Conservation (phyloP, 2,888 invertebrate species). For the Fragum whitleyi region DNA sequence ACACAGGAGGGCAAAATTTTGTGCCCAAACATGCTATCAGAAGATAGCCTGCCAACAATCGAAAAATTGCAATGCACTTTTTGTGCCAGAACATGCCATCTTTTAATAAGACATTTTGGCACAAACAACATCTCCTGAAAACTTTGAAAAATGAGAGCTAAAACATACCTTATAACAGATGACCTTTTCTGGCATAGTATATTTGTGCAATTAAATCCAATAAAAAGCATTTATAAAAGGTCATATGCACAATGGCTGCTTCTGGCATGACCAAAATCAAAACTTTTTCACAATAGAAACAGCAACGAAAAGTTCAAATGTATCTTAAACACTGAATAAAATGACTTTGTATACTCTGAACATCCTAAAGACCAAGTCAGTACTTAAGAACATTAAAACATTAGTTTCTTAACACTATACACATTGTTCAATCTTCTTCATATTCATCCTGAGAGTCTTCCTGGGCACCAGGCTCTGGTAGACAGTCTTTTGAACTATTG, state of each 20-base stretch:
- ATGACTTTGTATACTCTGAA: neutral
- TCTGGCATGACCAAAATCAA: constrained; percentile 6
- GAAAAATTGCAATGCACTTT: too few relatives aligned
- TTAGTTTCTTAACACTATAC: neutral
- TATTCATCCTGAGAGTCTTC: constrained; percentile 3
- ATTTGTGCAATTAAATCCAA: too few relatives aligned
- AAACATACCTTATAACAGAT: too few relatives aligned
- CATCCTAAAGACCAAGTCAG: too few relatives aligned
- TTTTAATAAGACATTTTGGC: too few relatives aligned
- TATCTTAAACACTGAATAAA: neutral
- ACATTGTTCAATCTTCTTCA: neutral
- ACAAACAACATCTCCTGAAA: too few relatives aligned
- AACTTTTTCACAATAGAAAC: neutral
- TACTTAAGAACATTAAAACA: too few relatives aligned
- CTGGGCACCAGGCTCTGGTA: neutral
- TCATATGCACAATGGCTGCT: constrained; percentile 1
- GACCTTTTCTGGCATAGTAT: too few relatives aligned
- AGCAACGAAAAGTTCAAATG: neutral
- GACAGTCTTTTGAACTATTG: neutral
- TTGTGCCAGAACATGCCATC: too few relatives aligned
- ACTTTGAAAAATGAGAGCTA: too few relatives aligned
- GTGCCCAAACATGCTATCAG: too few relatives aligned
- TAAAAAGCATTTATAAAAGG: constrained; percentile 7
- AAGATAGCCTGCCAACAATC: too few relatives aligned
- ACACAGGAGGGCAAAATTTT: neutral